These are phyloP conservation scores for Rhodophaea formosa DNA, from an alignment of 2,888 invertebrate species.

Conservation along the genomic window DNA sequence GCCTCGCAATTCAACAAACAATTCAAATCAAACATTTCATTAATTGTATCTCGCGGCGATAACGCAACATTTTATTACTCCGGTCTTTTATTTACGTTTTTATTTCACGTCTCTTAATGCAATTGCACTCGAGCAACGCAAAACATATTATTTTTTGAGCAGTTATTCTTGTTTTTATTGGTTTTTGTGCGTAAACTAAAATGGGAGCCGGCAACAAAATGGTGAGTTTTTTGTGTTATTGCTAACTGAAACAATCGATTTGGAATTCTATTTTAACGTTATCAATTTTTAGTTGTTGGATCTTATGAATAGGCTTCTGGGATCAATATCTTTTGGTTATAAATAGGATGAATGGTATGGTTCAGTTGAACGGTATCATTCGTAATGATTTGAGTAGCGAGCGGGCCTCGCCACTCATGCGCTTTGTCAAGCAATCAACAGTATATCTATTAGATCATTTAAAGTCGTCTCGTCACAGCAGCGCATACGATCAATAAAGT, in stretches of 20 bases:
- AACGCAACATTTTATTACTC: conserved; percentile 70
- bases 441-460: conserved; percentile 69
- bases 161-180: conserved; percentile 62
- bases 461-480: conserved; percentile 54
- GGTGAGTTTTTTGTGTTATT: conserved; percentile 53
- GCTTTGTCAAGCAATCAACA: conserved; percentile 73
- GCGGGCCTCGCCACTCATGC: conserved; percentile 44
- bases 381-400: conserved; percentile 24
- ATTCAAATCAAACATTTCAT: conserved; percentile 69
- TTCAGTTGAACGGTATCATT: neutral
- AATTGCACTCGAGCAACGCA: conserved; percentile 74
- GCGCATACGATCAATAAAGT: conserved; percentile 54
- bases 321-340: neutral
- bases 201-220: conserved; percentile 50
- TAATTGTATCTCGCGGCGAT: conserved; percentile 70
- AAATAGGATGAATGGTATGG: conserved; percentile 2
- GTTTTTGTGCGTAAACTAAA: conserved; percentile 67
- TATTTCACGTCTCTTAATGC: conserved; percentile 73
- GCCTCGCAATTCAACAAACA: conserved; percentile 38
- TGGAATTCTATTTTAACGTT: conserved; percentile 25
- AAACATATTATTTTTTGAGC: conserved; percentile 61
- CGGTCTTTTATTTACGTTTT: conserved; percentile 68
- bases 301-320: neutral
- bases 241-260: neutral
- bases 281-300: conserved; percentile 18